Conservation (phyloP, 92 coral and sea anemone species). For the Palythoa grandiflora region DNA sequence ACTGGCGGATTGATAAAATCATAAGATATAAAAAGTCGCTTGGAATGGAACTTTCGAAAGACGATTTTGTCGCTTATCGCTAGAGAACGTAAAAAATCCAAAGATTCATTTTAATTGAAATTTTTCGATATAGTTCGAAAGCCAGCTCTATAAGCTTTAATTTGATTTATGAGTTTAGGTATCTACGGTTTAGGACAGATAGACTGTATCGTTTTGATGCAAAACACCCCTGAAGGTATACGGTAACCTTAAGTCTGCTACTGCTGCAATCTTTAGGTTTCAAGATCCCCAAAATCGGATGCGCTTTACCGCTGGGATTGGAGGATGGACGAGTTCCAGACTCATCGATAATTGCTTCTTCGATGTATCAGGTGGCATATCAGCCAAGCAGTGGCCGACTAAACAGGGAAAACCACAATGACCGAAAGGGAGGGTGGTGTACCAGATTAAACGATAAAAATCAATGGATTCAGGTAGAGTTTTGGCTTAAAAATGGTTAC, state of each 20-base stretch:
- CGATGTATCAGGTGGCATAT: neutral
- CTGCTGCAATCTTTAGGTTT: neutral
- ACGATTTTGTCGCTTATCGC: too few species aligned
- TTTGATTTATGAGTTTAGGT: too few species aligned
- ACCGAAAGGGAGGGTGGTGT: conserved; percentile 25
- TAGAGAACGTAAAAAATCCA: too few species aligned
- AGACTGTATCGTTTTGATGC: too few species aligned
- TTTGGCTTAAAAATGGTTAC: neutral
- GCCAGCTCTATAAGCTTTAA: too few species aligned
- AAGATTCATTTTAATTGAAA: too few species aligned
- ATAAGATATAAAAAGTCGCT: too few species aligned
- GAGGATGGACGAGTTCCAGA: conserved; percentile 29
- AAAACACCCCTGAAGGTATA: too few species aligned
- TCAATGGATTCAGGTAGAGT: conserved; percentile 20
- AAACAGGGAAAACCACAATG: conserved; percentile 7
- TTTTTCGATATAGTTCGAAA: too few species aligned
- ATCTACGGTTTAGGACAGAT: too few species aligned
- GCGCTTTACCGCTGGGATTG: conserved; percentile 16
- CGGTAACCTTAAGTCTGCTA: neutral
- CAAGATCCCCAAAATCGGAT: conserved; percentile 29
- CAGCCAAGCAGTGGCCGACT: conserved; percentile 6
- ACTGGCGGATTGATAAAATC: too few species aligned
- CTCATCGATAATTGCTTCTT: conserved; percentile 26
- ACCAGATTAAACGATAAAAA: neutral
- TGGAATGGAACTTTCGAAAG: too few species aligned